Conservation (phyloP, 2,888 invertebrate genomes). For the Eupithecia pulchellata region DNA sequence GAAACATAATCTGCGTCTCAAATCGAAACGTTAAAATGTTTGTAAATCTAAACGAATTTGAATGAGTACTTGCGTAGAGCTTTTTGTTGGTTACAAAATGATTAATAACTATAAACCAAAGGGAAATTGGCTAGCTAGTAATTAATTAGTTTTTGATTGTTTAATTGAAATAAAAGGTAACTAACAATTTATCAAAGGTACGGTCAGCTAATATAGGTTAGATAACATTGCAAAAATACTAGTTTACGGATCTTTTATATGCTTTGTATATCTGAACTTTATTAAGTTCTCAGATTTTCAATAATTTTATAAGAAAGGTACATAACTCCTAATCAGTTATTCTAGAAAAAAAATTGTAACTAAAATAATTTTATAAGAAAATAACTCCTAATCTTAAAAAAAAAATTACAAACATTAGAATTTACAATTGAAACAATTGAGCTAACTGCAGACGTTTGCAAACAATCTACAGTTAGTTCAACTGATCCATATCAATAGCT, state of each 20-base stretch:
- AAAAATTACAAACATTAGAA: no score
- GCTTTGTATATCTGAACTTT: not conserved
- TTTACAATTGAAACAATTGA: no score
- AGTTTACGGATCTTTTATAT: not conserved
- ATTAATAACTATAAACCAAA: not conserved
- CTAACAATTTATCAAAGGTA: not conserved
- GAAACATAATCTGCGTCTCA: not conserved
- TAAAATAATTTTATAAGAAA: no score
- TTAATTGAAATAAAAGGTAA: not conserved
- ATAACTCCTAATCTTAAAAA: no score
- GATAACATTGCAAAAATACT: not conserved
- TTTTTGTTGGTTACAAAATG: not conserved
- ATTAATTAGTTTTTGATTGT: not conserved
- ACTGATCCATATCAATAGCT: no score
- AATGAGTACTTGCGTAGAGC: no score
- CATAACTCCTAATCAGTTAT: not conserved
- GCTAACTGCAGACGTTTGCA: no score
- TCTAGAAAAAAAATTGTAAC: no score
- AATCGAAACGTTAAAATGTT: not conserved
- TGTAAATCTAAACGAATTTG: not conserved
- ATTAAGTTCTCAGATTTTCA: not conserved
- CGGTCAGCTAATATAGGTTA: no score
- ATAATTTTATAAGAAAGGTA: not conserved
- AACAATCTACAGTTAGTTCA: no score
- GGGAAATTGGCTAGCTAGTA: not conserved